Conservation (phyloP, 92 coral and sea anemone genomes). For the Pocillopora meandrina region DNA sequence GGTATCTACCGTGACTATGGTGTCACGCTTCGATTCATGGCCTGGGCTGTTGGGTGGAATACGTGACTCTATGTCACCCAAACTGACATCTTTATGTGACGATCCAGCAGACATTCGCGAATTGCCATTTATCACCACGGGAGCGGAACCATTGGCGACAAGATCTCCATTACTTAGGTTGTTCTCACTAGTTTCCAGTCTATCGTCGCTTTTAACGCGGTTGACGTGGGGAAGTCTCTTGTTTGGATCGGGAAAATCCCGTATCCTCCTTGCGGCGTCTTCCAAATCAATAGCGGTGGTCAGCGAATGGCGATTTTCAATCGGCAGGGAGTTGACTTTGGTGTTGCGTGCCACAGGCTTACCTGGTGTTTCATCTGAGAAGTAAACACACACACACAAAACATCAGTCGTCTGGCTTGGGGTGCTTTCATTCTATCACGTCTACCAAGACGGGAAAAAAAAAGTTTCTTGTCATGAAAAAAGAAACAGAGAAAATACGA, state of each 20-base stretch:
- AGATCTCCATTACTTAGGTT: constrained; percentile 88
- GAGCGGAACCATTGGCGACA: constrained; percentile 89
- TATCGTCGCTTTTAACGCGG: constrained; percentile 68
- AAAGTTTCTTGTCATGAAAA: background rate
- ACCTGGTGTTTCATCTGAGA: constrained; percentile 55
- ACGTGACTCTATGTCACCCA: constrained; percentile 92
- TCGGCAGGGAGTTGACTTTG: constrained; percentile 60
- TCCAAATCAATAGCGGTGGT: constrained; percentile 84
- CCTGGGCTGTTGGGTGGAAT: constrained; percentile 81
- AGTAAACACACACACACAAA: background rate
- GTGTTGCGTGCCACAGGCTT: constrained; percentile 49
- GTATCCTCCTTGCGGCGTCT: constrained; percentile 74
- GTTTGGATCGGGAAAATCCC: constrained; percentile 72
- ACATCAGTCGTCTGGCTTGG: too few species aligned
- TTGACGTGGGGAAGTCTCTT: constrained; percentile 55
- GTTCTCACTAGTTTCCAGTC: constrained; percentile 68
- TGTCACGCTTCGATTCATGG: constrained; percentile 89
- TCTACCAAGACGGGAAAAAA: background rate
- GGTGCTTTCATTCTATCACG: background rate
- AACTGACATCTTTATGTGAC: constrained; percentile 85
- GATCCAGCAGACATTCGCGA: constrained; percentile 93
- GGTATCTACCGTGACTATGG: constrained; percentile 86
- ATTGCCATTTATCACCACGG: constrained; percentile 90
- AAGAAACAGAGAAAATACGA: background rate
- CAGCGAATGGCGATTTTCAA: constrained; percentile 72